These are phyloP conservation scores for Diprion similis DNA, from an alignment of 1,140 invertebrate species.

Conservation along the genomic window DNA sequence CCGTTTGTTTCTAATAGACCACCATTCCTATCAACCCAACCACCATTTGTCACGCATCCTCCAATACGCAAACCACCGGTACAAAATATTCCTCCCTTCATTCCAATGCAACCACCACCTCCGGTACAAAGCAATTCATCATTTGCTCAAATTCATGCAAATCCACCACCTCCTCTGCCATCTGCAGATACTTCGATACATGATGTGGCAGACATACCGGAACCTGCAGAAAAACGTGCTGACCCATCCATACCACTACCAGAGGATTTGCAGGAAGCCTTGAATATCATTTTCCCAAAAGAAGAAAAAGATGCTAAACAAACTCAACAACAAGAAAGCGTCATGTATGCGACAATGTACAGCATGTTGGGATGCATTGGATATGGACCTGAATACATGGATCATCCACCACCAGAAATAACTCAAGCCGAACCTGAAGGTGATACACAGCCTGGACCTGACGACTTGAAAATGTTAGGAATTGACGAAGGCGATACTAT, in stretches of 20 bases:
- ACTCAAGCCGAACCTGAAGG: constrained; percentile 52
- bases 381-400: constrained; percentile 58
- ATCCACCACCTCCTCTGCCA: constrained; percentile 52
- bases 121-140: constrained; percentile 20
- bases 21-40: constrained; percentile 24
- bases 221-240: constrained; percentile 48
- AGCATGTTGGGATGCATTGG: constrained; percentile 57
- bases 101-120: constrained; percentile 38
- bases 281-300: constrained; percentile 76
- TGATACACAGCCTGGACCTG: constrained; percentile 55
- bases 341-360: constrained; percentile 59
- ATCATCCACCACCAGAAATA: constrained; percentile 58
- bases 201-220: constrained; percentile 44
- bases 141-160: constrained; percentile 22
- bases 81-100: constrained; percentile 28
- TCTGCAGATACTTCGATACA: constrained; percentile 17
- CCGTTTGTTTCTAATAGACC: constrained; percentile 30
- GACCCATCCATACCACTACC: constrained; percentile 58
- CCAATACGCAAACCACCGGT: constrained; percentile 17
- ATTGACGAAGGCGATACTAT: constrained; percentile 61
- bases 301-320: constrained; percentile 40
- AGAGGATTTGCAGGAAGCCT: constrained; percentile 73
- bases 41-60: constrained; percentile 34
- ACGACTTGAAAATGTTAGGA: constrained; percentile 59
- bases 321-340: constrained; percentile 44